phyloP scores from a whole-genome alignment of 2,797 vertebrate genomes.

The Oceanodroma leucorhoa region DNA sequence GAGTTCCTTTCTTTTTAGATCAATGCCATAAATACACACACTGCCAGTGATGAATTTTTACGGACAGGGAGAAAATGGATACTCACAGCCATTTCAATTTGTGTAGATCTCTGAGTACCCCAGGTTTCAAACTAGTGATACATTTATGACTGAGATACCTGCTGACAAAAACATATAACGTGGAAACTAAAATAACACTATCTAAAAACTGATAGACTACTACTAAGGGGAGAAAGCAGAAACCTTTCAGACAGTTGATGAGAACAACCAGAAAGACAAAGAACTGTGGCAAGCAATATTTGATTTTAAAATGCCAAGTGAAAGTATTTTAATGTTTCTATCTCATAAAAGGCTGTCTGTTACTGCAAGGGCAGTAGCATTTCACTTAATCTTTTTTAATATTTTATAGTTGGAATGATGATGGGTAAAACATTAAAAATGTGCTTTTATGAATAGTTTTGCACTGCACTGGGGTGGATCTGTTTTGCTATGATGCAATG shows the following conservation, averaged over 20 bases:
- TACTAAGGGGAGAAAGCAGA: not conserved
- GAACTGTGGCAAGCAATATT: not conserved
- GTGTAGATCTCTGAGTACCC: constrained; percentile 79
- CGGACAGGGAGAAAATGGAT: not conserved
- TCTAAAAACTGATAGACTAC: not conserved
- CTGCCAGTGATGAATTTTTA: not conserved
- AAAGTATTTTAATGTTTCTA: not conserved
- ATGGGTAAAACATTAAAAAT: not conserved
- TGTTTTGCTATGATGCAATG: not conserved
- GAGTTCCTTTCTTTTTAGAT: not conserved
- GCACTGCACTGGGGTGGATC: not conserved
- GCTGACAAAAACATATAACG: not conserved
- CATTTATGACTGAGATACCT: constrained; percentile 84
- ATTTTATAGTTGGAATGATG: not conserved
- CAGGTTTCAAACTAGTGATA: constrained; percentile 76
- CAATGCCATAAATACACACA: not conserved
- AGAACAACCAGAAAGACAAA: not conserved
- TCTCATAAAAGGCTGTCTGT: not conserved
- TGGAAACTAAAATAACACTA: not conserved
- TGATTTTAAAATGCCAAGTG: not conserved
- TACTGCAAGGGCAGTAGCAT: not conserved
- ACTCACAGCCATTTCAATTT: constrained; percentile 83
- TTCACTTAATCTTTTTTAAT: not conserved
- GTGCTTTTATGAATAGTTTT: not conserved
- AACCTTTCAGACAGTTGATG: not conserved